Base-by-base conservation (phyloP, 2,797 vertebrate species). In the Pelodytes ibericus region DNA sequence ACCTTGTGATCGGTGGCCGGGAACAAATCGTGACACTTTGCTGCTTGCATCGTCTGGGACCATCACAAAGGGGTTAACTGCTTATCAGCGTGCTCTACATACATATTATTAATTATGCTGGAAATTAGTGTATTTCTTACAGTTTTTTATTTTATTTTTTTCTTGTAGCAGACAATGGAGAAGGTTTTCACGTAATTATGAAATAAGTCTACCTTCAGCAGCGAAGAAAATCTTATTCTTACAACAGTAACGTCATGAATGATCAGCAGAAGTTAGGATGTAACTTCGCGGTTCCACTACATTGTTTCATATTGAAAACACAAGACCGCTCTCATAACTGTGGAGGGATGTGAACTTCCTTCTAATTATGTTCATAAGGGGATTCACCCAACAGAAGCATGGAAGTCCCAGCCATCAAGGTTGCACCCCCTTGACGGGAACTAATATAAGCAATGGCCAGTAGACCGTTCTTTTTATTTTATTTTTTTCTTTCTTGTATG, bases 231-330 rank as follows among this genome's bases (percentile, higher is more conserved):
- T 31, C 16, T 29, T 88, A 2, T 36, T 5, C 41, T 58, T 60
- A n/a, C 6, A 83, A 86, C 85, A 77, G 84, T 85, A 83, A 81
- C 39, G 84, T 29, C 79, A 86, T 88, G 86, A 87, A 84, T 86
- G 84, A 89, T 80, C 83, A 81, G 56, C 62, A 63, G 51, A 82
- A 85, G 75, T 89, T 88, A 85, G 83, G 86, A 85, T 91, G 85
- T 89, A 88, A 88, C 89, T 90, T 90, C 87, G 88, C 85, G 39
- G 6, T 25, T 16, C 30, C 4, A 30, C 16, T 29, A 18, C 86
- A 86, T 90, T 92, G 91, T 93, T 93, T 93, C 91, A 92, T 93
- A 92, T 92, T 92, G 91, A 92, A 92, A 93, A 92, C 90, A 89
- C 82, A 87, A 85, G 84, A 82, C 89, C 88, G 87, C 83, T 82